Base-by-base conservation (phyloP, 2,888 invertebrate genomes). In the Anarsia innoxiella region DNA sequence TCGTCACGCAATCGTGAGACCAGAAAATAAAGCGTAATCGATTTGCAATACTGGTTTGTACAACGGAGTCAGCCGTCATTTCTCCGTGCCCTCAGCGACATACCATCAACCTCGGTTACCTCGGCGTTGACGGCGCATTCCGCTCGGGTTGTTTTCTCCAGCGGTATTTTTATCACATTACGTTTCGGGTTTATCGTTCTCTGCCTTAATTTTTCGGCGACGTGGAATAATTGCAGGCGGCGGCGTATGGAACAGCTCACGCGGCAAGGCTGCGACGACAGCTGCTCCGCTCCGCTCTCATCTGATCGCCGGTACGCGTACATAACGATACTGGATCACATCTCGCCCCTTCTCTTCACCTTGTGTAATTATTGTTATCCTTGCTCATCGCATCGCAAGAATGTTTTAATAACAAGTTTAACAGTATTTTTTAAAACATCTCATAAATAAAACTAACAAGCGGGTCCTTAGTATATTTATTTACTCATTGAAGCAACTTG, bases 11-110 rank as follows among this genome's bases (percentile, higher is more conserved):
- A 80, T 69, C 69, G 57, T 53, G 46, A 59, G 58, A 68, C 59
- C 66, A 65, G 63, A 73, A 72, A 72, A 73, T 68, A 66, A 71
- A 66, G 60, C 57, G 63, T 75, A 78, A 79, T 80, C 77, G 79
- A 77, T 82, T 79, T 76, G 60, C 59, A 53, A 64, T 71, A 71
- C 71, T 53, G 67, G 69, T 72, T 78, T 74, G 43, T 57, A 56
- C 57, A 64, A 66, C 56, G 52, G 49, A 57, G 59, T 59, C 59
- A 51, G 59, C 56, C 55, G 67, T 66, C 69, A 68, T 70, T 66
- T 68, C 67, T 62, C 59, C 58, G 61, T 49, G 63, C 67, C 66
- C 61, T 68, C 64, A 63, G 65, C 60, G 69, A 67, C 63, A 59
- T 52, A 37, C 46, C 43, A 58, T 62, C 67, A 68, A 63, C 68